phyloP scores from a whole-genome alignment of 2,888 invertebrate species.

The Chaitophorus viminalis region DNA sequence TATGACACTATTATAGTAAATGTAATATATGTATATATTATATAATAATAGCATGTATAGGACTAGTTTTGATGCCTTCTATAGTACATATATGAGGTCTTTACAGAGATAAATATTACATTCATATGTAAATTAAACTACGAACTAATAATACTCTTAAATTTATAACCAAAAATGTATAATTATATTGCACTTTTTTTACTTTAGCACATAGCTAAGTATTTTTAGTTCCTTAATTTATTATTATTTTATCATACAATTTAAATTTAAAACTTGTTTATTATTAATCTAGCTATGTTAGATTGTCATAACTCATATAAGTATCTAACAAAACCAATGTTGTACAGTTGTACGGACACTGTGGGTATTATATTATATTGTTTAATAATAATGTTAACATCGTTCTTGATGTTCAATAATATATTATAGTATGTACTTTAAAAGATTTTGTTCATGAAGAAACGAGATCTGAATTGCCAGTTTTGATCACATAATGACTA shows the following conservation, averaged over 20 bases:
- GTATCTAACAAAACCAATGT: constrained; percentile 49
- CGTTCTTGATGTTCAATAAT: background rate
- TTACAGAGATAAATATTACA: constrained; percentile 55
- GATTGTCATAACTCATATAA: constrained; percentile 56
- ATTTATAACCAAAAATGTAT: constrained; percentile 45
- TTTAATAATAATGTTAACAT: constrained; percentile 3
- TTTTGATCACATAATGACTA: constrained; percentile 59
- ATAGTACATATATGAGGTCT: constrained; percentile 24
- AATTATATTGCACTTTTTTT: constrained; percentile 57
- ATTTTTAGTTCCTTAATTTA: constrained; percentile 26
- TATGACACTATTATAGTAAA: constrained; percentile 13
- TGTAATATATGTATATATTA: constrained; percentile 13
- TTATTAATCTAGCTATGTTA: constrained; percentile 52
- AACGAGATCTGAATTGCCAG: constrained; percentile 56
- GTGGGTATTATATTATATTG: background rate
- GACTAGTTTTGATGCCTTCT: constrained; percentile 51
- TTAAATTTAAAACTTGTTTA: constrained; percentile 38
- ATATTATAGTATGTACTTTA: background rate
- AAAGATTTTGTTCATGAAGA: constrained; percentile 23
- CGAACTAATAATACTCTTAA: constrained; percentile 35
- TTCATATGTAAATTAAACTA: constrained; percentile 43
- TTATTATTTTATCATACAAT: constrained; percentile 26
- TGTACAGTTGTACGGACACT: constrained; percentile 27
- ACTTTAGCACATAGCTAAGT: constrained; percentile 37
- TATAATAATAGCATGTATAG: constrained; percentile 36